Base-by-base conservation (phyloP, 2,888 invertebrate species). In the Orthosia gothica region DNA sequence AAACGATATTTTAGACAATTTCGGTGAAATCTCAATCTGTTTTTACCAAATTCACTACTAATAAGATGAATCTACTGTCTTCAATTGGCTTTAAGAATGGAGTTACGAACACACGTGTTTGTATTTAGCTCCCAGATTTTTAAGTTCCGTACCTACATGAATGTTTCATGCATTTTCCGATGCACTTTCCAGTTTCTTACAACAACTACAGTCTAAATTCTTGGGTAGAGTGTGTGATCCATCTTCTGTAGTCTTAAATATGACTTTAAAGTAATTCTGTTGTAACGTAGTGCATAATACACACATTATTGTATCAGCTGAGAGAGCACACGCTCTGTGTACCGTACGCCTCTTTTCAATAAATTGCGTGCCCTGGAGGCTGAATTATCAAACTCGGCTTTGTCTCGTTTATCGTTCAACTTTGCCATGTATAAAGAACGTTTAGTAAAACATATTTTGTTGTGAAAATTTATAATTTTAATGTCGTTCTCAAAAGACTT, bases 361-460 rank as follows among this genome's bases (percentile, higher is more conserved):
- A 85, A 86, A 87, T 83, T 82, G 75, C 77, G 71, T 78, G 62
- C 78, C 75, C 79, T 70, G 65, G 79, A 85, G 82, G 83, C 74
- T 83, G 79, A 79, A 82, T 85, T 85, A 87, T 83, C 82, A 85
- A 77, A 79, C 80, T 80, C 66, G 78, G 75, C 83, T 83, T 87
- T 85, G 82, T 82, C 83, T 86, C 69, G 81, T 76, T 85, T 85
- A 81, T 86, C 76, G 81, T 77, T 80, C 55, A 79, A 83, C 74
- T 85, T 85, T 76, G 81, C 76, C 70, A 72, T 71, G 69, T 62
- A 80, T 74, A 83, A 80, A 78, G 70, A 74, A 62, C 59, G 20
- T 83, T 72, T 72, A 64, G 72, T 82, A 68, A 59, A 78, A 74
- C 20, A 52, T 63, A 54, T 66, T 80, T 70, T 66, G 57, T 61